phyloP scores from a whole-genome alignment of 2,113 vertebrate species.

The Spheniscus mendiculus region DNA sequence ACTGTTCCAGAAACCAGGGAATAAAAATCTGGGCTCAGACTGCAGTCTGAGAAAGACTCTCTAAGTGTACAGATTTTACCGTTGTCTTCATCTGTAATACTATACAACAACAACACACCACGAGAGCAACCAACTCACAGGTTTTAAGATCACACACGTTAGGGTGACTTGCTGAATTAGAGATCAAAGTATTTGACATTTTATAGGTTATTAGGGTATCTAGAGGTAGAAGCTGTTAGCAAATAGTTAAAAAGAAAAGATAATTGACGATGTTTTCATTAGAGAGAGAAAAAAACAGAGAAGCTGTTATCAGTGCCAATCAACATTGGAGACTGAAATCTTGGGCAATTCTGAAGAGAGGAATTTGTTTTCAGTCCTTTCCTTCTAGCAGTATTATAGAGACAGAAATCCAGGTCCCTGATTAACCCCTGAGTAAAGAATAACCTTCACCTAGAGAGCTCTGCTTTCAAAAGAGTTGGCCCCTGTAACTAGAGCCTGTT shows the following conservation, averaged over 20 bases:
- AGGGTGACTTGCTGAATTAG: background rate
- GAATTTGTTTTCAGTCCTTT: conserved; percentile 75
- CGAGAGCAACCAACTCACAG: background rate
- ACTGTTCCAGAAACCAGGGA: background rate
- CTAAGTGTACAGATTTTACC: background rate
- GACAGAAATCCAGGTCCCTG: conserved; percentile 85
- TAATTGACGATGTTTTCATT: background rate
- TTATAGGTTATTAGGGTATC: background rate
- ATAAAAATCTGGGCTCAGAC: background rate
- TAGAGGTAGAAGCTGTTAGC: background rate
- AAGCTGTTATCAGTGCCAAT: conserved; percentile 65
- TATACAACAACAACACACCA: background rate
- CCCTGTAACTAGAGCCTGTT: conserved; percentile 84
- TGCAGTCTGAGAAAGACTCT: background rate
- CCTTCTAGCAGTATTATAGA: conserved; percentile 67
- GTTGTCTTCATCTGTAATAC: background rate
- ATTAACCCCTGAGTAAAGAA: conserved; percentile 83
- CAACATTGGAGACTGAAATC: conserved; percentile 76
- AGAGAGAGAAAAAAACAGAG: conserved; percentile 44
- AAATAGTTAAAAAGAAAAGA: background rate
- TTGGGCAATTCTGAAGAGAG: conserved; percentile 73
- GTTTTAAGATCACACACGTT: background rate
- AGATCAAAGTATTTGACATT: background rate
- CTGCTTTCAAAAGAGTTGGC: conserved; percentile 80
- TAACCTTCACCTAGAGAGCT: conserved; percentile 82